A percentile compares a stretch with the other conserved stretches of the same genome.
Evolutionary conservation across 1,140 invertebrate genomes (phyloP).

Genomic region (Globodera rostochiensis): DNA sequence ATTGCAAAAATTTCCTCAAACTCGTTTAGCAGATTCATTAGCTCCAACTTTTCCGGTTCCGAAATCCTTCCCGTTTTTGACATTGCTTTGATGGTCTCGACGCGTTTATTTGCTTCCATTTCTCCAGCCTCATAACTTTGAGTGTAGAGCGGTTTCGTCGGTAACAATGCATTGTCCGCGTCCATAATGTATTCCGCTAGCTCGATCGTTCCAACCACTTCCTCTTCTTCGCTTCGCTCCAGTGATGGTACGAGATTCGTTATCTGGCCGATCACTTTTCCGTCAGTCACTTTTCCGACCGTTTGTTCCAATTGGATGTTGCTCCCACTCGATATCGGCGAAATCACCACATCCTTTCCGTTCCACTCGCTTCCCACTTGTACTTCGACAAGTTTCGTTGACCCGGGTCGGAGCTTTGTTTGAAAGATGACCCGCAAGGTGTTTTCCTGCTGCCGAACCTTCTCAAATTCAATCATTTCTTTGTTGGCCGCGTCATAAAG

Average conservation of each 20-base stretch:
- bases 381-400: too few species aligned
- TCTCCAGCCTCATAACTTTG: neutral
- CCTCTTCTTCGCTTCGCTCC: neutral
- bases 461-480: conserved; percentile 1
- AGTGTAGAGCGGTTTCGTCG: too few species aligned
- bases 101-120: too few species aligned
- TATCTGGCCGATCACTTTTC: neutral
- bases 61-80: neutral
- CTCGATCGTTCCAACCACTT: neutral
- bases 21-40: neutral
- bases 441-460: neutral
- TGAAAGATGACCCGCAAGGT: too few species aligned
- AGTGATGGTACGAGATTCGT: neutral
- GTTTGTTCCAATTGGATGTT: neutral
- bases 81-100: neutral
- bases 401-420: too few species aligned
- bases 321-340: too few species aligned
- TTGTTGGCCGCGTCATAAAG: conserved; percentile 2
- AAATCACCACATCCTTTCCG: too few species aligned
- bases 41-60: neutral
- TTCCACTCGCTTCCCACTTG: too few species aligned
- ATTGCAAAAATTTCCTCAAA: conserved; percentile 14
- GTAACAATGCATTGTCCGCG: neutral
- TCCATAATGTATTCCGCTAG: neutral
- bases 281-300: neutral